Evolutionary conservation across 2,888 invertebrate species (phyloP).

Genomic region (Catocala sponsa): DNA sequence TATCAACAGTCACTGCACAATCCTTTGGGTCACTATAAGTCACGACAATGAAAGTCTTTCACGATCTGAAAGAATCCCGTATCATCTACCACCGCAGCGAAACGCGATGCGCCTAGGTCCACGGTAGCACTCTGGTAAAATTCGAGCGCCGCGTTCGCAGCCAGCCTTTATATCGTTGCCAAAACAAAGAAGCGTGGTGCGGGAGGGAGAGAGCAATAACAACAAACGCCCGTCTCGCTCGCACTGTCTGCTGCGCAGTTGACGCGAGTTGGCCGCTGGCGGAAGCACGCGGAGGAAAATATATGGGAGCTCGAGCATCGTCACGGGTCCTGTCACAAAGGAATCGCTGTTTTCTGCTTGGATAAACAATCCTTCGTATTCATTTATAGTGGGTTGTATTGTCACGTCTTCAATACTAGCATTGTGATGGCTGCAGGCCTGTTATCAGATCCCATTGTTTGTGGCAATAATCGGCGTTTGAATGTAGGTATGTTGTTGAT

Average conservation of each 20-base stretch:
- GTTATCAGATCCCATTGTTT: conserved; percentile 70
- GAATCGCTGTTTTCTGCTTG: conserved; percentile 57
- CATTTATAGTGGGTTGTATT: conserved; percentile 55
- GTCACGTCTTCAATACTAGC: conserved; percentile 62
- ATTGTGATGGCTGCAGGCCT: conserved; percentile 56
- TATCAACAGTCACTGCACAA: conserved; percentile 79
- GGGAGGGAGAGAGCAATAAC: conserved; percentile 76
- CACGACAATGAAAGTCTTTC: conserved; percentile 64
- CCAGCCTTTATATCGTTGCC: conserved; percentile 85
- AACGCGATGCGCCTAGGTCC: conserved; percentile 84
- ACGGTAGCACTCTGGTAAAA: conserved; percentile 82
- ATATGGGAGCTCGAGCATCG: conserved; percentile 51
- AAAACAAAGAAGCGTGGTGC: conserved; percentile 87
- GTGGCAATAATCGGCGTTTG: conserved; percentile 57
- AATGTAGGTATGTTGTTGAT: conserved; percentile 59
- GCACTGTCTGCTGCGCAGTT: conserved; percentile 82
- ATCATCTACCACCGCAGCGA: conserved; percentile 79
- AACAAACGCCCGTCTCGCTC: conserved; percentile 79
- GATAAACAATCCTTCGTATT: conserved; percentile 60
- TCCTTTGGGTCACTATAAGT: conserved; percentile 65
- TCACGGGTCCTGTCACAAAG: conserved; percentile 67
- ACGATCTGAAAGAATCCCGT: conserved; percentile 62
- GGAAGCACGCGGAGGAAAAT: conserved; percentile 79
- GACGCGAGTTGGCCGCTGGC: conserved; percentile 73
- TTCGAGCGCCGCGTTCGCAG: conserved; percentile 78